These are phyloP conservation scores for human (Homo sapiens) DNA, from an alignment of 2,113 vertebrate genomes.

Conservation along the genomic window GRCh38 chr3:13849001-13849500, in stretches of 20 bases:
- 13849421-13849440: not conserved
- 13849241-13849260: not conserved
- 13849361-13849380: not conserved
- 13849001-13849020: too few relatives aligned
- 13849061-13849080: not conserved
- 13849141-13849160: not conserved
- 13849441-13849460: not conserved
- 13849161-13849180: fast-evolving
- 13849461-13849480: not conserved
- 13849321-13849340: not conserved
- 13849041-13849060: too few relatives aligned
- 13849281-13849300: not conserved
- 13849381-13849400: not conserved
- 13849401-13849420: not conserved
- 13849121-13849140: fast-evolving
- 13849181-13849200: fast-evolving
- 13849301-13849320: not conserved
- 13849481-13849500: not conserved
- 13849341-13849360: not conserved
- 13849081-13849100: too few relatives aligned
- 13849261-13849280: not conserved
- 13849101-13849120: too few relatives aligned
- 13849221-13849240: not conserved
- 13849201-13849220: not conserved
- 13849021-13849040: not conserved